Conservation (phyloP, 2,888 invertebrate species). For the Synanthedon formicaeformis region DNA sequence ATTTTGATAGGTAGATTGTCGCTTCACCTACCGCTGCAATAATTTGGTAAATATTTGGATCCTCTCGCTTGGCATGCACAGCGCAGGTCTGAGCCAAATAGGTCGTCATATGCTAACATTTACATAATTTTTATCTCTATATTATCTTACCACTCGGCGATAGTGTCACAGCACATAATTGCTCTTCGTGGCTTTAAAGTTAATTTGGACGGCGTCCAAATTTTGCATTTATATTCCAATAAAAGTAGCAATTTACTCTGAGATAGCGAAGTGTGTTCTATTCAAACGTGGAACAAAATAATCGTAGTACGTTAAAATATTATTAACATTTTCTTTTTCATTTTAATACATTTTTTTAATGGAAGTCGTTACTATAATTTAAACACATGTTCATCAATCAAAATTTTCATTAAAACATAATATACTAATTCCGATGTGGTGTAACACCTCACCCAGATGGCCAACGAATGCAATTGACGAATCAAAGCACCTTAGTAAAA, state of each 20-base stretch:
- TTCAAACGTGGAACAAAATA: no score
- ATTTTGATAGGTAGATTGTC: not conserved
- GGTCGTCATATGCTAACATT: not conserved
- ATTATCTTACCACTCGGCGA: constrained; percentile 11
- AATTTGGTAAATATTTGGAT: not conserved
- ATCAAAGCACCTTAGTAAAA: no score
- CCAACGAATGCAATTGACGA: no score
- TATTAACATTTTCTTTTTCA: no score
- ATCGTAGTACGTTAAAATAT: no score
- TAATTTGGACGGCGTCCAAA: constrained; percentile 61
- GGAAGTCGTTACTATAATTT: no score
- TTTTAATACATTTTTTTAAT: no score
- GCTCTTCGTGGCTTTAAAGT: constrained; percentile 47
- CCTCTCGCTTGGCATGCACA: not conserved
- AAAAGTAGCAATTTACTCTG: constrained; percentile 26
- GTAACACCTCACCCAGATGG: no score
- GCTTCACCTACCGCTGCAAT: not conserved
- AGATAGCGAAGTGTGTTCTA: not conserved
- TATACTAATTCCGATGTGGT: no score
- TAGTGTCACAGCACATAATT: constrained; percentile 49
- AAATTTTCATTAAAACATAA: no score
- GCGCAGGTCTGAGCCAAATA: not conserved
- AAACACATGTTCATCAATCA: no score
- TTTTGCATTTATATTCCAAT: constrained; percentile 48
- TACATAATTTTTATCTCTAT: not conserved